phyloP scores from a whole-genome alignment of 2,113 vertebrate genomes.

The Tichodroma muraria region DNA sequence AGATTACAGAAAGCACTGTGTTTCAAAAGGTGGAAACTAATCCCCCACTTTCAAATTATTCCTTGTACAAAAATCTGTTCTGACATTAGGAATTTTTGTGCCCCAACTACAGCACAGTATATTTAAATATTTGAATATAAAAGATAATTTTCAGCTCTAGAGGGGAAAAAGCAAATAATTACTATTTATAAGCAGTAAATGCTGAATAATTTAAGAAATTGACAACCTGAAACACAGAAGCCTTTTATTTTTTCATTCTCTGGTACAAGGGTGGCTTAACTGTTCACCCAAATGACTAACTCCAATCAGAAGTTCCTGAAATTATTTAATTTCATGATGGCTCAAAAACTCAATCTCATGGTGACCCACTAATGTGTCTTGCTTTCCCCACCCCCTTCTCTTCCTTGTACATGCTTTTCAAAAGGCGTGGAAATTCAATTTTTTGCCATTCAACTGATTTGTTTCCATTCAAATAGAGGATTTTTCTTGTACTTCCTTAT shows the following conservation, averaged over 20 bases:
- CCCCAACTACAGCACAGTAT: slow-evolving; percentile 51
- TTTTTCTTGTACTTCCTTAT: slow-evolving; percentile 47
- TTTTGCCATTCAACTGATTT: slow-evolving; percentile 48
- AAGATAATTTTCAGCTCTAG: slow-evolving; percentile 68
- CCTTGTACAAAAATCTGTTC: slow-evolving; percentile 73
- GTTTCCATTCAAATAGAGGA: slow-evolving; percentile 59
- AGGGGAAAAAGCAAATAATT: slow-evolving; percentile 71
- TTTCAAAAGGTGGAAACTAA: slow-evolving; percentile 84
- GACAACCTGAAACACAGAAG: slow-evolving; percentile 65
- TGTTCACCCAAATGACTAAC: slow-evolving; percentile 39
- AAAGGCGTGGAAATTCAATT: slow-evolving; percentile 47
- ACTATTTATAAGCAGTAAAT: slow-evolving; percentile 73
- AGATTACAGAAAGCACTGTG: slow-evolving; percentile 82
- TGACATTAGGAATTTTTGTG: slow-evolving; percentile 67
- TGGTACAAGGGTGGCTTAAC: slow-evolving; percentile 22
- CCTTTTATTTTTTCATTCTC: slow-evolving; percentile 65
- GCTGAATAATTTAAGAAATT: slow-evolving; percentile 67
- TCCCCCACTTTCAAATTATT: slow-evolving; percentile 79
- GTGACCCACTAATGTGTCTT: slow-evolving; percentile 27
- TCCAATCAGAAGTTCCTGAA: slow-evolving; percentile 55
- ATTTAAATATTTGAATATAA: slow-evolving; percentile 77
- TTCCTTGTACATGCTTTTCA: slow-evolving; percentile 53
- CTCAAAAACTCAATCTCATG: slow-evolving; percentile 37
- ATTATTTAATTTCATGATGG: slow-evolving; percentile 62
- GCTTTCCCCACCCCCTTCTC: slow-evolving; percentile 12